These are phyloP conservation scores for Ptyas mucosa DNA, from an alignment of 2,113 vertebrate genomes.

Conservation along the genomic window DNA sequence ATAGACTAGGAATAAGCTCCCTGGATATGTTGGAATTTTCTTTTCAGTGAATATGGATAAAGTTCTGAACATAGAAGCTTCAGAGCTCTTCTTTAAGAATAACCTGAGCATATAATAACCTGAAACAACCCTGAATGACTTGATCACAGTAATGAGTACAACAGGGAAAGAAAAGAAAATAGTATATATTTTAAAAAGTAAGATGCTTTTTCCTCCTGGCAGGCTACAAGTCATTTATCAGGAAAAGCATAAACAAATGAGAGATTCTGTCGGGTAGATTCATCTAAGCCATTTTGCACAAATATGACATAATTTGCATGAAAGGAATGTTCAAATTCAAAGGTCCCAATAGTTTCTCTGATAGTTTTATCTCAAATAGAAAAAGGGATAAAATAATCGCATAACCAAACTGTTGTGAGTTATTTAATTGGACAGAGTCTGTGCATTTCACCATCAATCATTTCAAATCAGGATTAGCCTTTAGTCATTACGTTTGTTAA, in stretches of 20 bases:
- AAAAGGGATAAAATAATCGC: background rate
- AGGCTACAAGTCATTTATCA: background rate
- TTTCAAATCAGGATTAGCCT: slow-evolving; percentile 38
- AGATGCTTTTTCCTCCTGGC: background rate
- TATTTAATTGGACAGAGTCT: slow-evolving; percentile 30
- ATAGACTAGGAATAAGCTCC: background rate
- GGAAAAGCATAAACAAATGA: background rate
- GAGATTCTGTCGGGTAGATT: background rate
- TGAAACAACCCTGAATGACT: background rate
- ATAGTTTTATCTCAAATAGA: background rate
- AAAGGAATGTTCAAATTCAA: slow-evolving; percentile 8
- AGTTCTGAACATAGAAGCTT: background rate
- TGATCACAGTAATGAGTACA: slow-evolving; percentile 17
- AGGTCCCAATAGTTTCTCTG: background rate
- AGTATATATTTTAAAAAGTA: background rate
- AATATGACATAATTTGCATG: slow-evolving; percentile 3
- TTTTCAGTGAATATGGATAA: background rate
- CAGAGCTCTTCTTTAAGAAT: slow-evolving; percentile 4
- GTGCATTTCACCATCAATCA: background rate
- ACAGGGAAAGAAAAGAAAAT: slow-evolving; percentile 20
- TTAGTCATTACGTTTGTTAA: slow-evolving; percentile 41
- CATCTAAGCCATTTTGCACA: background rate
- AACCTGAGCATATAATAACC: background rate
- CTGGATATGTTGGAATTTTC: background rate
- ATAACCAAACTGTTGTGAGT: background rate